phyloP scores from a whole-genome alignment of 1,140 invertebrate genomes.

The Sarcophaga bullata region DNA sequence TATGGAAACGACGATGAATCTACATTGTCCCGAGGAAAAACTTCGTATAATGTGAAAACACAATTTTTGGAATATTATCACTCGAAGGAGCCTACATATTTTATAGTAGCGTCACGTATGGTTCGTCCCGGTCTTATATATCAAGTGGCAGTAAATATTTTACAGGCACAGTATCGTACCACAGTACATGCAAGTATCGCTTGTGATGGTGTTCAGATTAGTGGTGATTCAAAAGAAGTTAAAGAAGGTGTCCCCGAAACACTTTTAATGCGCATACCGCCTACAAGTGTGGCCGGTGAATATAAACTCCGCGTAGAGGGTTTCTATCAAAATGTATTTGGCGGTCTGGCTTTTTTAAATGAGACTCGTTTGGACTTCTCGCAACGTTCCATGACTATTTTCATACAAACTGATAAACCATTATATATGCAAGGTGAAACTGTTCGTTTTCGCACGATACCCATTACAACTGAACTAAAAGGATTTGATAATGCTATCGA shows the following conservation, averaged over 20 bases:
- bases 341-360: constrained; percentile 86
- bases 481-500: constrained; percentile 89
- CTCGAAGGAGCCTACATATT: constrained; percentile 73
- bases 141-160: constrained; percentile 81
- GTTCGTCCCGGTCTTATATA: constrained; percentile 89
- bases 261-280: constrained; percentile 84
- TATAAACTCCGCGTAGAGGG: constrained; percentile 92
- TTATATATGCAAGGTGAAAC: constrained; percentile 94
- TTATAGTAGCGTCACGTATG: constrained; percentile 86
- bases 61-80: constrained; percentile 57
- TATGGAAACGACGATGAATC: constrained; percentile 49
- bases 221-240: constrained; percentile 78
- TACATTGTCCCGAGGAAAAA: constrained; percentile 54
- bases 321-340: constrained; percentile 82
- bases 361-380: constrained; percentile 84
- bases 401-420: constrained; percentile 95
- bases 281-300: constrained; percentile 80
- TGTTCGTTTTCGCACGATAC: constrained; percentile 87
- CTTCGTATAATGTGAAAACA: constrained; percentile 56
- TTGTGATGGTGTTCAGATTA: constrained; percentile 86
- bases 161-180: constrained; percentile 77
- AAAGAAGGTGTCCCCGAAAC: constrained; percentile 85
- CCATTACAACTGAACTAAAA: constrained; percentile 88
- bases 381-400: constrained; percentile 92
- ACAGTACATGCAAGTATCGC: constrained; percentile 85